These are phyloP conservation scores for Aphelocoma californica DNA, from an alignment of 2,797 vertebrate species.

Conservation along the genomic window DNA sequence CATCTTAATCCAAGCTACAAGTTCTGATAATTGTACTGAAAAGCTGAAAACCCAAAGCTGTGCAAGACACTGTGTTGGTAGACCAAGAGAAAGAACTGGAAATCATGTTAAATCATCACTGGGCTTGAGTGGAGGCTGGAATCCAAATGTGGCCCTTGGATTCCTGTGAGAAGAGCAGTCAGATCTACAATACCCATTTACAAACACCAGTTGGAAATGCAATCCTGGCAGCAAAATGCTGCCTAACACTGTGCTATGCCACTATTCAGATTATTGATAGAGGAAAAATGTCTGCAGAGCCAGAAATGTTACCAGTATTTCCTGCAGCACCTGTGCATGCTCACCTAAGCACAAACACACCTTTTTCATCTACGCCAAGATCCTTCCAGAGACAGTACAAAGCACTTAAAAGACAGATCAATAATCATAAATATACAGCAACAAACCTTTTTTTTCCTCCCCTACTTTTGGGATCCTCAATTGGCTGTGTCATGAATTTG, in stretches of 20 bases:
- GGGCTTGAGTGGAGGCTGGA: background rate
- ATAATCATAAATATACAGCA: background rate
- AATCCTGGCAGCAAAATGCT: background rate
- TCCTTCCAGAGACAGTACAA: background rate
- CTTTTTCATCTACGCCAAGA: background rate
- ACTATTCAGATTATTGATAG: background rate
- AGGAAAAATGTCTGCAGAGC: background rate
- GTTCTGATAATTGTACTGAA: background rate
- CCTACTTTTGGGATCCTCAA: background rate
- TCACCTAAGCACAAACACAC: background rate
- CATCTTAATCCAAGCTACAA: background rate
- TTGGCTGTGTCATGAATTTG: background rate
- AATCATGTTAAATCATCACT: background rate
- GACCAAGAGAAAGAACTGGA: background rate
- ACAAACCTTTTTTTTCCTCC: background rate
- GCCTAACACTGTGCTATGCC: background rate
- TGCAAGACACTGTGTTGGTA: background rate
- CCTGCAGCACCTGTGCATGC: background rate
- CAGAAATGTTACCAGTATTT: background rate
- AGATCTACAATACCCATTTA: background rate
- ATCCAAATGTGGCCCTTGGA: background rate
- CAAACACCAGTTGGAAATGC: background rate
- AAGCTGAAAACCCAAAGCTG: background rate
- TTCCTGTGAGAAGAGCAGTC: rapidly evolving
- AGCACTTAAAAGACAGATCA: background rate